Evolutionary conservation across 2,888 invertebrate species (phyloP).

Genomic region (Polydrusus cervinus): DNA sequence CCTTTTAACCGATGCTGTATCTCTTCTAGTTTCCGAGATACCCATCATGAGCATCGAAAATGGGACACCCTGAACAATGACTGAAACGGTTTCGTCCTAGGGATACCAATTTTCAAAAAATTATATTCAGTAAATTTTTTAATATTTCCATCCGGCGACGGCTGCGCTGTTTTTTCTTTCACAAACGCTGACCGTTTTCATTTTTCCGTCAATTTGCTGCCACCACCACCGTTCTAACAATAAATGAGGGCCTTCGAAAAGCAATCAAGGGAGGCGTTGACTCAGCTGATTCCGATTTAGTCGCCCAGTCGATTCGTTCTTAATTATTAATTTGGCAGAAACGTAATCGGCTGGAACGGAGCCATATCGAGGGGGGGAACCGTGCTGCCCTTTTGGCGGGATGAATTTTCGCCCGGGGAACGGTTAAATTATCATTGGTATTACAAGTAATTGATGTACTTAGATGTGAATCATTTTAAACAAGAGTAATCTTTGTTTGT

Average conservation of each 20-base stretch:
- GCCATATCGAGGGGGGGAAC: constrained; percentile 4
- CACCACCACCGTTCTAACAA: background rate
- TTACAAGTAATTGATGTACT: constrained; percentile 11
- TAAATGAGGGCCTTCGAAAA: constrained; percentile 24
- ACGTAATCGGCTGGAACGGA: constrained; percentile 34
- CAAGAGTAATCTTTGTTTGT: constrained; percentile 1
- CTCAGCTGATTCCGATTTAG: constrained; percentile 17
- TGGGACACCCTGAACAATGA: no score
- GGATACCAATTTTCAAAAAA: no score
- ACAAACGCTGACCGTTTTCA: no score
- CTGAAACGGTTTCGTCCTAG: no score
- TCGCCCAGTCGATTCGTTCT: constrained; percentile 32
- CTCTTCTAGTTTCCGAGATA: no score
- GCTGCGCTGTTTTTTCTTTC: no score
- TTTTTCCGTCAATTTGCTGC: background rate
- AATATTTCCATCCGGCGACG: no score
- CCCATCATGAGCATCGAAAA: no score
- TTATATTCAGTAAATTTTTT: no score
- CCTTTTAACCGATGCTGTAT: no score
- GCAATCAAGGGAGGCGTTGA: constrained; percentile 26
- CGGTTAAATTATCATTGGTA: constrained; percentile 10
- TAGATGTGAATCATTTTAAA: no score
- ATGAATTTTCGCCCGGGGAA: constrained; percentile 5
- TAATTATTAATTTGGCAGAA: constrained; percentile 35
- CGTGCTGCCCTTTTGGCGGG: constrained; percentile 13